Evolutionary conservation across 37 sponge, comb jelly and placozoan species (phyloP).

Genomic region (Halisarca cf. caerulea): DNA sequence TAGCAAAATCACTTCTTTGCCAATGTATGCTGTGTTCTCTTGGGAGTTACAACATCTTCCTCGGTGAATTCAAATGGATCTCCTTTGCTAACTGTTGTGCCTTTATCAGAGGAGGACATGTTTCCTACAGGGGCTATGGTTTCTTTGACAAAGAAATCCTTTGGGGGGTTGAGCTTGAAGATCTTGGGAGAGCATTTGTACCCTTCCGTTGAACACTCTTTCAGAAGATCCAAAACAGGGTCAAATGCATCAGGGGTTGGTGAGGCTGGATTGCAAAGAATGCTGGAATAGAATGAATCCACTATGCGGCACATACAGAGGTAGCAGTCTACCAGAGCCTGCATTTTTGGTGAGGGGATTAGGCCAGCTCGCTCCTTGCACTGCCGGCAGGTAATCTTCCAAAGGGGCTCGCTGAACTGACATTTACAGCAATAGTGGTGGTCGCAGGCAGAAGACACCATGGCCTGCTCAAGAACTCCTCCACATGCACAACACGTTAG

Average conservation of each 20-base stretch:
- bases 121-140: too few species aligned
- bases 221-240: constrained; percentile 51
- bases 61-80: too few species aligned
- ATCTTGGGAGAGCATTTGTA: constrained; percentile 53
- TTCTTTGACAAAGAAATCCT: constrained; percentile 9
- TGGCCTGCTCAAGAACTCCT: constrained; percentile 65
- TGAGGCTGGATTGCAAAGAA: background rate
- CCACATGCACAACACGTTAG: constrained; percentile 85
- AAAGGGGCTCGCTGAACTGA: constrained; percentile 52
- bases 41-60: too few species aligned
- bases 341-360: constrained; percentile 47
- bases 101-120: too few species aligned
- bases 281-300: background rate
- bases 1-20: too few species aligned
- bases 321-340: constrained; percentile 67
- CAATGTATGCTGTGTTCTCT: too few species aligned
- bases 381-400: constrained; percentile 76
- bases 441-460: constrained; percentile 72
- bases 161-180: constrained; percentile 45
- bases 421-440: constrained; percentile 77
- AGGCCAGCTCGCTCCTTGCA: constrained; percentile 65
- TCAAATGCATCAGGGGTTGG: background rate
- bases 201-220: constrained; percentile 35
- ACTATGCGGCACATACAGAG: constrained; percentile 41
- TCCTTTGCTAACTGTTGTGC: too few species aligned